Conservation (phyloP, 2,888 invertebrate genomes). For the Ecdyonurus torrentis region DNA sequence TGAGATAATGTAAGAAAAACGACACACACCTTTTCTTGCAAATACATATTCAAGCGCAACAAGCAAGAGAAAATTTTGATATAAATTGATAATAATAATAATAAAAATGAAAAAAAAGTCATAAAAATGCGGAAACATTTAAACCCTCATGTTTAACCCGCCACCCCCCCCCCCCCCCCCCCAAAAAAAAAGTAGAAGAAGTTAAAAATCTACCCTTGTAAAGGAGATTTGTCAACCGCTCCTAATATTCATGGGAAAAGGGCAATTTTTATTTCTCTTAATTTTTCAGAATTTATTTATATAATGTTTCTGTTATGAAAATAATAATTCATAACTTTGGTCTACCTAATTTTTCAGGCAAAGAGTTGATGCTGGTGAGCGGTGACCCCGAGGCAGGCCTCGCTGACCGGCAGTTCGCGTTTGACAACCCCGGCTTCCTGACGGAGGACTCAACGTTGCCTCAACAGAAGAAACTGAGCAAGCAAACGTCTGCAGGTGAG, state of each 20-base stretch:
- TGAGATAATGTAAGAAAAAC: neutral
- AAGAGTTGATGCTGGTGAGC: slow-evolving; percentile 52
- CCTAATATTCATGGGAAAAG: too few relatives aligned
- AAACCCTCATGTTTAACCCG: too few relatives aligned
- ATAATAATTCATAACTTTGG: too few relatives aligned
- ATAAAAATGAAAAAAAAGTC: too few relatives aligned
- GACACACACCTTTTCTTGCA: neutral
- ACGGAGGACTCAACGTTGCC: slow-evolving; percentile 12
- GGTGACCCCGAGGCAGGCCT: slow-evolving; percentile 42
- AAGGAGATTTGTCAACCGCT: too few relatives aligned
- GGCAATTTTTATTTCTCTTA: too few relatives aligned
- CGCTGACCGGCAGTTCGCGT: slow-evolving; percentile 62
- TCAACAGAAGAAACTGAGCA: slow-evolving; percentile 5
- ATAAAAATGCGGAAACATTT: too few relatives aligned
- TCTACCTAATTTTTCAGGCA: slow-evolving; percentile 45
- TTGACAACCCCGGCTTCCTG: slow-evolving; percentile 62
- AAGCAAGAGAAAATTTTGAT: neutral
- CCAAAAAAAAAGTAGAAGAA: too few relatives aligned
- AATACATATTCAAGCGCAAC: neutral
- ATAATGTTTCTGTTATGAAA: too few relatives aligned
- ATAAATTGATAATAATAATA: neutral
- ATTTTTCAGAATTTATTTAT: too few relatives aligned
- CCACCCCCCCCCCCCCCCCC: too few relatives aligned
- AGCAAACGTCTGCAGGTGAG: neutral
- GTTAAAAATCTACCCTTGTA: too few relatives aligned